A percentile compares a stretch with the other conserved stretches of the same genome.
Conservation (phyloP, 2,888 invertebrate genomes). For the Amphiduros pacificus region DNA sequence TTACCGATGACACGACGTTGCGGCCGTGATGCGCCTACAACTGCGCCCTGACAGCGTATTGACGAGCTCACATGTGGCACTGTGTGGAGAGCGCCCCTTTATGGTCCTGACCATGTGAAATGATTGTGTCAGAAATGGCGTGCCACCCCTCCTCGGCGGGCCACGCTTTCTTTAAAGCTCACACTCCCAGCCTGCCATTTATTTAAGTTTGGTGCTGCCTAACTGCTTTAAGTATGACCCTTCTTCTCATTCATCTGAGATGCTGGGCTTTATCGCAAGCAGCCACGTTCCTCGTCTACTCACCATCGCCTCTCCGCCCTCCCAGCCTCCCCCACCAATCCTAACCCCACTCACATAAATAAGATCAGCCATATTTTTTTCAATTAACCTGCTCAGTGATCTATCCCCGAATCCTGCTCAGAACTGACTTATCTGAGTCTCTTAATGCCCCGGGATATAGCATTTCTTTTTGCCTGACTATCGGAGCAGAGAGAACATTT, state of each 20-base stretch:
- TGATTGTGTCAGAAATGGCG: too few relatives aligned
- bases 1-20: too few relatives aligned
- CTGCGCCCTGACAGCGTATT: too few relatives aligned
- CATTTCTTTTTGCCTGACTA: conserved; percentile 2
- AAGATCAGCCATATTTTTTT: conserved; percentile 16
- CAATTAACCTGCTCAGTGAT: conserved; percentile 22
- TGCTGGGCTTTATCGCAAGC: conserved; percentile 1
- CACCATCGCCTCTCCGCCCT: not conserved
- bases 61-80: too few relatives aligned
- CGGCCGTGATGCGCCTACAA: too few relatives aligned
- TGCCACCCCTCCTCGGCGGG: too few relatives aligned
- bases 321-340: not conserved
- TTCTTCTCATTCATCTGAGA: conserved; percentile 1
- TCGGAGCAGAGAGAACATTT: conserved; percentile 9
- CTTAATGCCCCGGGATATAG: conserved; percentile 6
- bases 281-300: conserved; percentile 1
- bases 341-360: conserved; percentile 5
- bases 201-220: too few relatives aligned
- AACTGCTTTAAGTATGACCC: too few relatives aligned
- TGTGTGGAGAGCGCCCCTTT: too few relatives aligned
- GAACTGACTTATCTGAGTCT: conserved; percentile 6
- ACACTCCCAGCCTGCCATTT: too few relatives aligned
- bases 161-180: too few relatives aligned
- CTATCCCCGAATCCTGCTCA: not conserved
- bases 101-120: too few relatives aligned